Base-by-base conservation (phyloP, 2,797 vertebrate species). In the Cottoperca gobio region DNA sequence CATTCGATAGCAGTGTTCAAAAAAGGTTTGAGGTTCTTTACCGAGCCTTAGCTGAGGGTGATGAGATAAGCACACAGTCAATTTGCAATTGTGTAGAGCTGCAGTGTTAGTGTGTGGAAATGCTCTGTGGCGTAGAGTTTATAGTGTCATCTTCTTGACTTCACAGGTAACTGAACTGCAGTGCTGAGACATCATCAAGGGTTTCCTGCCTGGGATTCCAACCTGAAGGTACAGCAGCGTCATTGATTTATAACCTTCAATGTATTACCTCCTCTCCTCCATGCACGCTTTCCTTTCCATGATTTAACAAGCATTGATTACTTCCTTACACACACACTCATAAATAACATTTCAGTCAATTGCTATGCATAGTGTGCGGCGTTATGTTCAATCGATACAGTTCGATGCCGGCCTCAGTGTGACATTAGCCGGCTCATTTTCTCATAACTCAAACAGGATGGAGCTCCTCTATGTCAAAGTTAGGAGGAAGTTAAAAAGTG, bases 191-290 rank as follows among this genome's bases (percentile, higher is more conserved):
- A 43, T 70, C 39, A 8, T 42, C 37, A 28, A 52, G 28, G 46
- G 19, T 62, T 60, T 73, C 43, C 45, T 52, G 35, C 16, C 28
- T 45, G 76, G 52, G 55, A 50, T 26, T 67, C 19, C 52, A 58
- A 21, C 19, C 70, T 79, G n/a, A 54, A 80, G 89, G 83, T 90
- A 83, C 13, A 77, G 70, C 40, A 8, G 52, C 49, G 24, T 45
- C 60, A 69, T 73, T 70, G 2, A 50, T 63, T 73, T 70, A 55
- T 45, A 24, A 61, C n/a, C n/a, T n/a, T n/a, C n/a, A n/a, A n/a
- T n/a, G n/a, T n/a, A n/a, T n/a, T n/a, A 46, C 11, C 8, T 79
- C 9, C 21, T 23, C 8, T 69, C 33, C 42, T 37, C 31, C n/a
- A 35, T 14, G 8, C 50, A 8, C 2, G 2, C 54, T 39, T 45